Percentiles rank a stretch among this genome's conserved stretches.
phyloP scores from a whole-genome alignment of 1,140 invertebrate species.

The Heliconius nattereri region DNA sequence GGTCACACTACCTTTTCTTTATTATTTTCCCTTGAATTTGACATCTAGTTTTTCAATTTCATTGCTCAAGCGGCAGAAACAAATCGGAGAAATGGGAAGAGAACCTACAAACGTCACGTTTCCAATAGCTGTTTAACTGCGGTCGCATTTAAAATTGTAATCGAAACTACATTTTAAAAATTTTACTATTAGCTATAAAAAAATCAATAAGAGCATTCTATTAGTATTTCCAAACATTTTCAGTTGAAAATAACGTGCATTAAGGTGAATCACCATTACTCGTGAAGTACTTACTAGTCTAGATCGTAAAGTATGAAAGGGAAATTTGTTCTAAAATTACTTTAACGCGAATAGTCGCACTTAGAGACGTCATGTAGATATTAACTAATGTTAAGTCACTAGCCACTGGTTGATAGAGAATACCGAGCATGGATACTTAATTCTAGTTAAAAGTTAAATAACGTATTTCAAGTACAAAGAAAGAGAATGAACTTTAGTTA shows the following conservation, averaged over 20 bases:
- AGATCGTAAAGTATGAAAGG: conserved; percentile 22
- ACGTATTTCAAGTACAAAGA: no score
- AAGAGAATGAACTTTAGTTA: no score
- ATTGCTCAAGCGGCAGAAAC: not conserved
- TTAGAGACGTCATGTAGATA: not conserved
- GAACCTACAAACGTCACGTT: not conserved
- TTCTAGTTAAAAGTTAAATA: no score
- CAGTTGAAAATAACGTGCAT: conserved; percentile 5
- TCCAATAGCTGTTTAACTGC: no score
- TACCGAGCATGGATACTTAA: no score
- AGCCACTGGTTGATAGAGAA: no score
- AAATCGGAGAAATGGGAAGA: not conserved
- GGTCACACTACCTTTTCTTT: no score
- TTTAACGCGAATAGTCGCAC: not conserved
- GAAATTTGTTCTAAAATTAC: conserved; percentile 13
- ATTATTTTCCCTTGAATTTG: no score
- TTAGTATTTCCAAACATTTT: conserved; percentile 1
- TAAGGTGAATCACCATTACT: conserved; percentile 12
- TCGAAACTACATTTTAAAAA: no score
- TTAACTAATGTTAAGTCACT: not conserved
- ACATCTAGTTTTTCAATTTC: not conserved
- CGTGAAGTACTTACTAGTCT: not conserved
- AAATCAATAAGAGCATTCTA: not conserved
- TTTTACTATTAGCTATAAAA: no score
- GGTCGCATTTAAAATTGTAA: no score